Evolutionary conservation across 2,113 vertebrate genomes (phyloP).

Genomic region (Isurus oxyrinchus): DNA sequence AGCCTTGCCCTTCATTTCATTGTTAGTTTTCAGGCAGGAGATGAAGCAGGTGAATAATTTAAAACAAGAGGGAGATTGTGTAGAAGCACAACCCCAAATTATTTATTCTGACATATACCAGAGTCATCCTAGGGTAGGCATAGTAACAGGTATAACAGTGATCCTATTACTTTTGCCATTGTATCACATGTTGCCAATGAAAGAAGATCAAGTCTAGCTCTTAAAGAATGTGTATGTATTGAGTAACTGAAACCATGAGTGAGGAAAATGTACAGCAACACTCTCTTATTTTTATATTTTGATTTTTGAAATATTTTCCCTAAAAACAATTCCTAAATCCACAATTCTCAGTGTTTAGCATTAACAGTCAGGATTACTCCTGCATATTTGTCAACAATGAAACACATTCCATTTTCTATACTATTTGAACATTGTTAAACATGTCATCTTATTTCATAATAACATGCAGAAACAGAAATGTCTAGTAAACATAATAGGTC

Average conservation of each 20-base stretch:
- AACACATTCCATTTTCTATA: neutral
- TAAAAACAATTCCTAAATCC: neutral
- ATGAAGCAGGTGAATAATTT: conserved; percentile 18
- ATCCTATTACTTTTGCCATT: conserved; percentile 20
- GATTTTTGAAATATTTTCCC: neutral
- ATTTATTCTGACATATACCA: neutral
- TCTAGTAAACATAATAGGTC: neutral
- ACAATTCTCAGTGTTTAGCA: neutral
- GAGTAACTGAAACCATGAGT: neutral
- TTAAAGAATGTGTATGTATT: neutral
- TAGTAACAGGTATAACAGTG: neutral
- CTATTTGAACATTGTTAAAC: neutral
- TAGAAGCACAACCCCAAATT: neutral
- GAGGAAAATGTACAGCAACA: neutral
- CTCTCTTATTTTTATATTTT: neutral
- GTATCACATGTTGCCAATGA: neutral
- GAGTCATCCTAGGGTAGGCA: neutral
- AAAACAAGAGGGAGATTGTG: neutral
- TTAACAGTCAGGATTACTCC: neutral
- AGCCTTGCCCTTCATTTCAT: neutral
- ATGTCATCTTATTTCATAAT: neutral
- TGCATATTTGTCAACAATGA: neutral
- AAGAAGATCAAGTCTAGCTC: neutral
- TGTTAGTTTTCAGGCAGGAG: neutral
- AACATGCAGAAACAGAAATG: too few species aligned